Evolutionary conservation across 37 sponge, comb jelly and placozoan species (phyloP).

Genomic region (Crambe crambe): DNA sequence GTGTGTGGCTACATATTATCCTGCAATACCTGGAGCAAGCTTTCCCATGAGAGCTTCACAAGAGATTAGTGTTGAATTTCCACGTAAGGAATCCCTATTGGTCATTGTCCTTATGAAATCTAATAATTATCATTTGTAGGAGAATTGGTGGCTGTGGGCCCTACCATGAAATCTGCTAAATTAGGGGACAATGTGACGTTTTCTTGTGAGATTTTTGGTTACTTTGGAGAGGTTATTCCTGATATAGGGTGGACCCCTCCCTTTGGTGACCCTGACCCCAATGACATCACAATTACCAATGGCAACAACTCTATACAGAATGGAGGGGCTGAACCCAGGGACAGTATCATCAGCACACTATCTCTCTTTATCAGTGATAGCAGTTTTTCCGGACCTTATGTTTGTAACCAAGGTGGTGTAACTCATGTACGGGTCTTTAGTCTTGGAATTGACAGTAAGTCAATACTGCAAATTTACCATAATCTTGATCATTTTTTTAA

Average conservation of each 20-base stretch:
- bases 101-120: too few species aligned
- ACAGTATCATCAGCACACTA: slow-evolving; percentile 5
- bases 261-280: not conserved
- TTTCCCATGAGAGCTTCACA: not conserved
- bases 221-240: not conserved
- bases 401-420: too few species aligned
- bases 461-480: too few species aligned
- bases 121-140: too few species aligned
- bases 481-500: too few species aligned
- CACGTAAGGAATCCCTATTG: slow-evolving; percentile 9
- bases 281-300: not conserved
- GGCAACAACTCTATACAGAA: slow-evolving; percentile 23
- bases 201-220: slow-evolving; percentile 38
- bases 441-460: too few species aligned
- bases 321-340: slow-evolving; percentile 1
- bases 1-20: slow-evolving; percentile 23
- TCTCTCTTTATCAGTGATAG: not conserved
- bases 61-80: not conserved
- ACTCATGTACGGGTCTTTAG: too few species aligned
- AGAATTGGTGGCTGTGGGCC: too few species aligned
- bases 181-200: too few species aligned
- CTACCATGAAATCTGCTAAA: too few species aligned
- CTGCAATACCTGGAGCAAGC: not conserved
- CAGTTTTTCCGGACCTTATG: not conserved
- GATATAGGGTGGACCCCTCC: not conserved